Base-by-base conservation (phyloP, 2,113 vertebrate species). In the Mormyrus lacerda region DNA sequence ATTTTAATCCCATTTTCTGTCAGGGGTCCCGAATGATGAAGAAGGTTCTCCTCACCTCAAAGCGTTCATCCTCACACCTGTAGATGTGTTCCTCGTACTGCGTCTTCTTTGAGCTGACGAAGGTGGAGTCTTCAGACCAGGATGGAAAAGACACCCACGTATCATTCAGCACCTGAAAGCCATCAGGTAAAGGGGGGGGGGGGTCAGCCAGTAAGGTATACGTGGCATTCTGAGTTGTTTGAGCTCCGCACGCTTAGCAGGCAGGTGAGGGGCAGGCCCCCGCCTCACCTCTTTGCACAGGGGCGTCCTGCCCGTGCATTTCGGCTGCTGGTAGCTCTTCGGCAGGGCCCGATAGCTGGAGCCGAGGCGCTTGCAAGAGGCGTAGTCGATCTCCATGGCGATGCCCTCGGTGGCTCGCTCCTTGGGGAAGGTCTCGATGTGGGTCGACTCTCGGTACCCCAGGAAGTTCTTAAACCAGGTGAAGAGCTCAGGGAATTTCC, bases 81-180 rank as follows among this genome's bases (percentile, higher is more conserved):
- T 99, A 99, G 94, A 99, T 99, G 93, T 99, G 98, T 92, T 99
- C 98, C 93, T 99, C 98, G 6, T 99, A 99, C 35, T 98, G 98
- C 0, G 98, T 99, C 94, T 99, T 99, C 93, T 99, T 99, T 45
- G 98, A 99, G 95, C 98, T 99, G 91, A 99, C 98, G 53, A 99
- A 99, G 0, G 98, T 99, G 1, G 98, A 99, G 88, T 99, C 98
- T 93, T 99, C 98, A 0, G 98, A 99, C 98, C 98, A 99, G 0
- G 98, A 99, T 0, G 98, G 98, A 91, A 99, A 99, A 0, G 98
- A 99, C 91, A 99, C 98, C 98, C 98, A 99, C 0, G 97, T 99
- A 90, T 99, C 98, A 93, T 99, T 99, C 90, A 99, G 95, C 94
- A 99, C 98, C 98, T 99, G 93, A 69, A 89, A 90, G 0, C 85